phyloP scores from a whole-genome alignment of 2,888 invertebrate species.

The Cephus rjabovi region DNA sequence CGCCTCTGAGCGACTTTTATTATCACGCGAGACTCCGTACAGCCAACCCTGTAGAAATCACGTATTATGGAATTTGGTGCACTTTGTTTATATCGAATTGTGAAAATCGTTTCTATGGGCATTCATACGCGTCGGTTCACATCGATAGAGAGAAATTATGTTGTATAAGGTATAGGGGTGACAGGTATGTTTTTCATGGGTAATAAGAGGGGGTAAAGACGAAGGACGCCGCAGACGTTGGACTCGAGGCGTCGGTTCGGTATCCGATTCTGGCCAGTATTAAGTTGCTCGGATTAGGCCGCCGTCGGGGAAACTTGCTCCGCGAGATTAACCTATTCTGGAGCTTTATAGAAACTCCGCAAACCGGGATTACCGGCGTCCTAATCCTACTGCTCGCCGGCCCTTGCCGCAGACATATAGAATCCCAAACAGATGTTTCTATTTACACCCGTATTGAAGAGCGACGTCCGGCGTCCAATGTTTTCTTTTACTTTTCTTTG shows the following conservation, averaged over 20 bases:
- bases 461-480: neutral
- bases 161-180: neutral
- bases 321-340: slow-evolving; percentile 57
- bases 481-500: neutral
- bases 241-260: slow-evolving; percentile 21
- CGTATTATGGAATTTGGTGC: neutral
- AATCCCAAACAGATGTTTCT: slow-evolving; percentile 60
- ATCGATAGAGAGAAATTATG: neutral
- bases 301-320: slow-evolving; percentile 36
- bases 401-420: slow-evolving; percentile 44
- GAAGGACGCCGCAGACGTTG: slow-evolving; percentile 15
- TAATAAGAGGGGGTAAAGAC: neutral
- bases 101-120: neutral
- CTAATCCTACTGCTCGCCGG: slow-evolving; percentile 45
- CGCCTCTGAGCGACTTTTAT: neutral
- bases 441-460: slow-evolving; percentile 38
- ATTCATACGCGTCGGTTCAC: neutral
- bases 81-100: neutral
- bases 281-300: slow-evolving; percentile 53
- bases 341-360: slow-evolving; percentile 50
- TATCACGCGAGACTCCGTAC: neutral
- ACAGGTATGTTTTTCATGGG: neutral
- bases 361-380: slow-evolving; percentile 50
- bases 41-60: neutral
- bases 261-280: slow-evolving; percentile 40